Evolutionary conservation across 2,888 invertebrate species (phyloP).

Genomic region (Cephus rjabovi): DNA sequence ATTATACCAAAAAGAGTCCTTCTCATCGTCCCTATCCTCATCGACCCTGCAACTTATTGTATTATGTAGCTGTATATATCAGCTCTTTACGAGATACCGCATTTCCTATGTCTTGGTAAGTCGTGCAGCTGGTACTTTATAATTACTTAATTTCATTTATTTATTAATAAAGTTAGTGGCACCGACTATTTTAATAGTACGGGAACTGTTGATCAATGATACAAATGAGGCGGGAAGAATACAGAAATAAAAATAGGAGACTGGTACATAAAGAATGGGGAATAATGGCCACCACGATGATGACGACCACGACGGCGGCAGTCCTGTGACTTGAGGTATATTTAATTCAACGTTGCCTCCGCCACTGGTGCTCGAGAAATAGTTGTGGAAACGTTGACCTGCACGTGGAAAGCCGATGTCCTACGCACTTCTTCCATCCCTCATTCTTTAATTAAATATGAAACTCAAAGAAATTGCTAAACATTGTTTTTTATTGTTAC

Average conservation of each 20-base stretch:
- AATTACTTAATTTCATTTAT: background rate
- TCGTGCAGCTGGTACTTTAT: background rate
- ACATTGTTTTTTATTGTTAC: background rate
- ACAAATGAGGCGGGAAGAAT: background rate
- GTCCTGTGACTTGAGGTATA: background rate
- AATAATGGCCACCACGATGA: background rate
- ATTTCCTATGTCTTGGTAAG: background rate
- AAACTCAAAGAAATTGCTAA: background rate
- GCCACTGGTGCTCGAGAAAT: constrained; percentile 19
- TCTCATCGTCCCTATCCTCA: background rate
- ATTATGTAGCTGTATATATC: background rate
- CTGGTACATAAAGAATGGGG: background rate
- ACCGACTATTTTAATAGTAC: background rate
- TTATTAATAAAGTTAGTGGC: background rate
- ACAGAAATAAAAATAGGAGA: background rate
- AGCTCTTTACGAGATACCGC: background rate
- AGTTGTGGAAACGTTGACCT: constrained; percentile 30
- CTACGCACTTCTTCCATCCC: background rate
- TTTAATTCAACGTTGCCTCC: constrained; percentile 5
- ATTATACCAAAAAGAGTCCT: background rate
- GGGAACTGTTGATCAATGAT: background rate
- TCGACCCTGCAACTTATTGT: background rate
- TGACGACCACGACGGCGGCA: background rate
- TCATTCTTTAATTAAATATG: background rate
- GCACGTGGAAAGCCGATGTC: constrained; percentile 26